Base-by-base conservation (phyloP, 2,113 vertebrate genomes). In the Neodon shergylaensis region DNA sequence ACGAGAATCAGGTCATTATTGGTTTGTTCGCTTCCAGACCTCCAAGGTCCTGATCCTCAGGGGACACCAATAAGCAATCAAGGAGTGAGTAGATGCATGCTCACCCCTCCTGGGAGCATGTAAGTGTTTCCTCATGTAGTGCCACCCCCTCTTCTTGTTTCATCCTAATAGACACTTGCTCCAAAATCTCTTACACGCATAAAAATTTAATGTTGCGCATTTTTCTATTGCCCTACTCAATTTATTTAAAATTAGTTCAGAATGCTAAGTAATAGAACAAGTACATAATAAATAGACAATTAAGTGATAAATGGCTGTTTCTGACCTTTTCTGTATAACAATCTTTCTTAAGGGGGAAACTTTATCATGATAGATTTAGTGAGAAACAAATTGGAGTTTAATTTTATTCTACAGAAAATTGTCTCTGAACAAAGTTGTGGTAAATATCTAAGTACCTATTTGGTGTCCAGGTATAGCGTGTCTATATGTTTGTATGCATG, bases 241-340 rank as follows among this genome's bases (percentile, higher is more conserved):
- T 96, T 94, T 93, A 95, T 66, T 95, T 94, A 93, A 94, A 76
- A 63, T 54, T 72, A 70, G 70, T 84, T 94, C 92, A 94, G 84
- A 92, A 58, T 72, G 54, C 49, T 88, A 22, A 33, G 33, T 70
- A 85, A 68, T 87, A 49, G 87, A 92, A 81, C 68, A 94, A 95
- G 16, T 44, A 21, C 58, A 73, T 87, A 79, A 66, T 84, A 94
- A 95, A 61, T 77, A 85, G 61, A 87, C 78, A 58, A 94, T 86
- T 86, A 95, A 92, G 42, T 96, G 92, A 90, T 91, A 68, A 91
- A 86, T 79, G 49, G 13, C 36, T 88, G 31, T 49, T 42, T 77
- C 36, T 77, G 39, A 24, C 19, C 39, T 92, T 96, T 91, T 92
- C 82, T 88, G 39, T 84, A 44, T 28, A 92, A 49, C 1, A 42